These are phyloP conservation scores for Notoglanidium macrostoma DNA, from an alignment of 2,797 vertebrate genomes.

Conservation along the genomic window DNA sequence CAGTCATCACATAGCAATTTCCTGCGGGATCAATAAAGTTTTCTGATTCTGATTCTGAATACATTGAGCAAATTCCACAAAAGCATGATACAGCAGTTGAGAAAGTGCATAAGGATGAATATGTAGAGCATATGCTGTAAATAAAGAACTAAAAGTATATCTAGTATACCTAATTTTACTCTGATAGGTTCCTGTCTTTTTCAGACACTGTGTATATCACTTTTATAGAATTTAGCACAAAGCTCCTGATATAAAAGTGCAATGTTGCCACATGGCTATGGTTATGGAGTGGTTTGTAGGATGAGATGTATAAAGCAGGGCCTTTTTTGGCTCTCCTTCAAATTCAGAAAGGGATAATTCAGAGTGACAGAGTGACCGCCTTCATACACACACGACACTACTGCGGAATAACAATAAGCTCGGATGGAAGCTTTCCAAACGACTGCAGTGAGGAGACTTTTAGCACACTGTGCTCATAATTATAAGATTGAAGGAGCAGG, in stretches of 20 bases:
- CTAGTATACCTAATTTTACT: neutral
- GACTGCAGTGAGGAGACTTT: conserved; percentile 35
- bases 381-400: conserved; percentile 61
- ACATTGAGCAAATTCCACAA: neutral
- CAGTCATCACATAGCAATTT: no score
- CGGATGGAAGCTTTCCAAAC: conserved; percentile 49
- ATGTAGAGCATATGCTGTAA: neutral
- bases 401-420: conserved; percentile 65
- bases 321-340: conserved; percentile 62
- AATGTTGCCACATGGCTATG: neutral
- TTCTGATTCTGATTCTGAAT: no score
- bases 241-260: neutral
- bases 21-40: no score
- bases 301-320: conserved; percentile 60
- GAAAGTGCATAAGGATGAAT: neutral
- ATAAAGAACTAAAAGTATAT: neutral
- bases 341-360: conserved; percentile 66
- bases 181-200: neutral
- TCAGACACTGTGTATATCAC: neutral
- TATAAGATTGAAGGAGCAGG: neutral
- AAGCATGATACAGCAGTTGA: neutral
- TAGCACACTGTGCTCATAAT: conserved; percentile 48
- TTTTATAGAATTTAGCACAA: neutral
- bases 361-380: conserved; percentile 70
- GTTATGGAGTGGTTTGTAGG: conserved; percentile 53